A percentile compares a stretch with the other conserved stretches of the same genome.
Conservation (phyloP, 2,797 vertebrate genomes). For the Apogon talboti region DNA sequence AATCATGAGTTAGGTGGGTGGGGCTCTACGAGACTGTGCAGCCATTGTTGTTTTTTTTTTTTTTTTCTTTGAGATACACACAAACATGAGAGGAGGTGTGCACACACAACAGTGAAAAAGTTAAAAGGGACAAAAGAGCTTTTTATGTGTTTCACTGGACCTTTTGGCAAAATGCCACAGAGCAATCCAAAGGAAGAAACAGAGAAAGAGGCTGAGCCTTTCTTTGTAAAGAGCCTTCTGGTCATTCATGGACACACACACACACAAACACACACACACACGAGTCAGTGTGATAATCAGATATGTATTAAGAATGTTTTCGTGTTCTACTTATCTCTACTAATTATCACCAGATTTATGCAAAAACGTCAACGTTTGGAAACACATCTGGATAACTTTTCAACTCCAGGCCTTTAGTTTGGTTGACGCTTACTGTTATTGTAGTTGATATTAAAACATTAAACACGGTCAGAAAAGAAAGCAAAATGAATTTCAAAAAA, state of each 20-base stretch:
- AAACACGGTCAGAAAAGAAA: too few species aligned
- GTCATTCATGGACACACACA: slow-evolving; percentile 15
- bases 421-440: background rate
- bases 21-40: slow-evolving; percentile 80
- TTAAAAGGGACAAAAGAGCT: slow-evolving; percentile 73
- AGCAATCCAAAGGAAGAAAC: slow-evolving; percentile 36
- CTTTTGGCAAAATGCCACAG: slow-evolving; percentile 48
- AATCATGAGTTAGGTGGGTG: slow-evolving; percentile 73
- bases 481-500: too few species aligned
- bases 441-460: too few species aligned
- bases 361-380: slow-evolving; percentile 5
- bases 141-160: slow-evolving; percentile 71
- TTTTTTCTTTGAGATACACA: slow-evolving; percentile 55
- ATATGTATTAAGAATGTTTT: slow-evolving; percentile 24
- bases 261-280: slow-evolving; percentile 22
- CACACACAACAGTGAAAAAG: slow-evolving; percentile 73
- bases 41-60: slow-evolving; percentile 84
- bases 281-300: slow-evolving; percentile 23
- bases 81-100: slow-evolving; percentile 67
- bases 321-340: background rate
- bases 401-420: background rate
- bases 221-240: slow-evolving; percentile 35
- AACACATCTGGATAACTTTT: too few species aligned
- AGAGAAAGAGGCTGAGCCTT: slow-evolving; percentile 31
- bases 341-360: background rate